Conservation (phyloP, 2,888 invertebrate genomes). For the Rhaphigaster nebulosa region DNA sequence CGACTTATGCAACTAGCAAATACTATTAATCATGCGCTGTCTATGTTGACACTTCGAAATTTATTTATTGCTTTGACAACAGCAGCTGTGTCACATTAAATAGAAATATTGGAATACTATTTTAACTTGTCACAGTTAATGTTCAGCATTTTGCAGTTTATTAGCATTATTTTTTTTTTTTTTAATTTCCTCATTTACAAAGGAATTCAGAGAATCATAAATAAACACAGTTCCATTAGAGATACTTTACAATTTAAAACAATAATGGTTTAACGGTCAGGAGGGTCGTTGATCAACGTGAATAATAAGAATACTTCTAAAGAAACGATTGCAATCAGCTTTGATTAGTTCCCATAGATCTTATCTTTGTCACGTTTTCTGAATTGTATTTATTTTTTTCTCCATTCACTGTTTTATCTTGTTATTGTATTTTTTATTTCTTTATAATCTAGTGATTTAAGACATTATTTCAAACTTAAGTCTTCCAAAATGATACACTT, state of each 20-base stretch:
- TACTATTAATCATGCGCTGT: background rate
- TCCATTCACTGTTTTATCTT: too few relatives aligned
- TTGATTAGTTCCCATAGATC: background rate
- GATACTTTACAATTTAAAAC: background rate
- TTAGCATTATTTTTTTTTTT: background rate
- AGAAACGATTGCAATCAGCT: background rate
- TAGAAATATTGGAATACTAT: background rate
- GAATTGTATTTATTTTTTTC: background rate
- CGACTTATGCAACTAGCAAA: constrained; percentile 21
- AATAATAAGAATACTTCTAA: background rate
- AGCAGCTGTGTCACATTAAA: constrained; percentile 23
- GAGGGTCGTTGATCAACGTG: background rate
- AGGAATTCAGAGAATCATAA: background rate
- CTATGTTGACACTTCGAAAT: constrained; percentile 35
- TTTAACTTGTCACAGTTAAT: background rate
- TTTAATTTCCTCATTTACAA: background rate
- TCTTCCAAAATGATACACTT: too few relatives aligned
- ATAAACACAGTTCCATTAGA: background rate
- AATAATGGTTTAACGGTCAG: background rate
- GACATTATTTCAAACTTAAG: too few relatives aligned
- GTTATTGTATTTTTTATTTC: too few relatives aligned
- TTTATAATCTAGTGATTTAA: too few relatives aligned
- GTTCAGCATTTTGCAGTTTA: background rate
- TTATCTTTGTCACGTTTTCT: background rate
- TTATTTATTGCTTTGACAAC: constrained; percentile 28